Conservation (phyloP, 2,888 invertebrate species). For the Leptothorax acervorum region DNA sequence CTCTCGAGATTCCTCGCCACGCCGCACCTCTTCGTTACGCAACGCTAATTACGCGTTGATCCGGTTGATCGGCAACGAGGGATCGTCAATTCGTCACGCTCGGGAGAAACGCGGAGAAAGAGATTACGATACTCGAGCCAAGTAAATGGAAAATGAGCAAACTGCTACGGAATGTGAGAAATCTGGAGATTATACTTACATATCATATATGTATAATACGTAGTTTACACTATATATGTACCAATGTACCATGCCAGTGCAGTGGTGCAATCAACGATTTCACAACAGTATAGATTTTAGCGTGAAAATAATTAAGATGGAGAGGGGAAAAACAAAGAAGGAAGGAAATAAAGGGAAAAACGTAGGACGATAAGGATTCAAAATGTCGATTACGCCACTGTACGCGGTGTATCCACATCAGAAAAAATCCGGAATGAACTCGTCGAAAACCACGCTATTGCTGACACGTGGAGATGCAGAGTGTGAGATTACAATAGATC, state of each 20-base stretch:
- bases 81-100: slow-evolving; percentile 16
- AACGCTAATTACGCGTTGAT: slow-evolving; percentile 11
- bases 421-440: slow-evolving; percentile 6
- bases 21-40: background rate
- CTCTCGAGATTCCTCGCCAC: slow-evolving; percentile 18
- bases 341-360: too few species aligned
- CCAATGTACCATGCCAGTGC: slow-evolving; percentile 23
- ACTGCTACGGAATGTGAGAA: slow-evolving; percentile 66
- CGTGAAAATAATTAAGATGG: background rate
- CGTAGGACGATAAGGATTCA: too few species aligned
- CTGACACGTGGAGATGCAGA: background rate
- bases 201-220: slow-evolving; percentile 32
- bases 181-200: slow-evolving; percentile 48
- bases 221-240: slow-evolving; percentile 29
- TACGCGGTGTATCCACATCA: background rate
- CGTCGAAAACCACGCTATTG: slow-evolving; percentile 9
- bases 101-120: slow-evolving; percentile 38
- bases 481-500: background rate
- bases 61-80: slow-evolving; percentile 12
- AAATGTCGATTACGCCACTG: slow-evolving; percentile 14
- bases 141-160: slow-evolving; percentile 29
- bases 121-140: slow-evolving; percentile 21
- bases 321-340: too few species aligned
- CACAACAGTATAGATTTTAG: background rate
- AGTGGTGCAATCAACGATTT: slow-evolving; percentile 31